Percentiles rank a stretch among this genome's conserved stretches.
Conservation (phyloP, 2,888 invertebrate genomes). For the Trichogramma evanescens region DNA sequence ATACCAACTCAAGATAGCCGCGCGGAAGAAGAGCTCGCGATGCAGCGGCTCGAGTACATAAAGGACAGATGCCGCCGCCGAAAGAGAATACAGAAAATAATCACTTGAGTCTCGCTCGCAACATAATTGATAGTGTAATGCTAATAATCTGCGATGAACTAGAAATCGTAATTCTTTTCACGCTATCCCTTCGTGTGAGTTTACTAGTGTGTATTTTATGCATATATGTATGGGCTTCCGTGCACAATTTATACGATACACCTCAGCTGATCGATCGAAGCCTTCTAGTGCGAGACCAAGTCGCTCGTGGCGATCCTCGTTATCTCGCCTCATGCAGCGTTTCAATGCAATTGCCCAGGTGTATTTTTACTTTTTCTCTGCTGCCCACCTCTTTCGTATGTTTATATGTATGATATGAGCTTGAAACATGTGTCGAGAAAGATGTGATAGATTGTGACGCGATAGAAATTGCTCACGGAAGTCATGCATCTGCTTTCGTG, state of each 20-base stretch:
- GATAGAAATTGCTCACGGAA: too few species aligned
- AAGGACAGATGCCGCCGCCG: background rate
- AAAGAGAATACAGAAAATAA: background rate
- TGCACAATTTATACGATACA: constrained; percentile 24
- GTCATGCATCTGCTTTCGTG: too few species aligned
- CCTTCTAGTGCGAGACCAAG: background rate
- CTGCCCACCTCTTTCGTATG: background rate
- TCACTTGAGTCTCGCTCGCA: background rate
- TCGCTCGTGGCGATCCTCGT: too few species aligned
- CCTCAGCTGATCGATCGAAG: background rate
- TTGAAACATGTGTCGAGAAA: background rate
- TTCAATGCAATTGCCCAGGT: background rate
- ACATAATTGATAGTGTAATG: constrained; percentile 45
- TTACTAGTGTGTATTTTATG: too few species aligned
- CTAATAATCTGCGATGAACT: constrained; percentile 43
- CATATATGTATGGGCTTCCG: constrained; percentile 15
- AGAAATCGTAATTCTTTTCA: constrained; percentile 43
- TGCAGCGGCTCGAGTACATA: background rate
- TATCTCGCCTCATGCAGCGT: too few species aligned
- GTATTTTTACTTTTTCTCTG: background rate
- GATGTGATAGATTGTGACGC: background rate
- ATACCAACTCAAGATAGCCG: background rate
- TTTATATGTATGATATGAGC: background rate
- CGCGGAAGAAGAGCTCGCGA: background rate
- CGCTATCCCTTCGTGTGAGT: constrained; percentile 13